These are phyloP conservation scores for Drosophila watanabei DNA, from an alignment of 1,140 invertebrate genomes.

Conservation along the genomic window DNA sequence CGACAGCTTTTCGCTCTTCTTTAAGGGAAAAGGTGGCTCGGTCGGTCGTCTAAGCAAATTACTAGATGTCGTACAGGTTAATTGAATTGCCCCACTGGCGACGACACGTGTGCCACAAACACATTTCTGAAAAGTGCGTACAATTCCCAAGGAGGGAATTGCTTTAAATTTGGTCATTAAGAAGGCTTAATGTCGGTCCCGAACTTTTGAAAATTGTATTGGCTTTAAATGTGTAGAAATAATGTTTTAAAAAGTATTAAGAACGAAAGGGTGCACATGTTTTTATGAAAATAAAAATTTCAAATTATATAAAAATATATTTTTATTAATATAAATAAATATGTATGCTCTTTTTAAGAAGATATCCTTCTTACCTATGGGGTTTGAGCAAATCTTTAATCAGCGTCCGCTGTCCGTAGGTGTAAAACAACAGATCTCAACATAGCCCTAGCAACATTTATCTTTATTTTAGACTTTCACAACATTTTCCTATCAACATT, in stretches of 20 bases:
- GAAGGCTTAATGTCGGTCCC: constrained; percentile 12
- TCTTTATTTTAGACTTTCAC: too few relatives aligned
- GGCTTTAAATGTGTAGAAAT: too few relatives aligned
- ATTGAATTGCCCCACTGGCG: constrained; percentile 48
- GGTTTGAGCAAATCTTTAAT: too few relatives aligned
- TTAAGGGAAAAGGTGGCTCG: constrained; percentile 5
- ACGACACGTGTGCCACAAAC: constrained; percentile 39
- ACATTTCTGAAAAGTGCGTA: constrained; percentile 23
- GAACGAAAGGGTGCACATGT: too few relatives aligned
- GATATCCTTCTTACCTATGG: too few relatives aligned
- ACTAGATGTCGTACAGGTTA: constrained; percentile 46
- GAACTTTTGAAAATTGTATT: neutral
- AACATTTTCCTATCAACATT: too few relatives aligned
- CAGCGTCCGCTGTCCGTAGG: too few relatives aligned
- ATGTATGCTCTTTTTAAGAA: too few relatives aligned
- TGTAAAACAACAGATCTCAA: too few relatives aligned
- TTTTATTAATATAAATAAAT: neutral
- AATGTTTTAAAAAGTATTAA: neutral
- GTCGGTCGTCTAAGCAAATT: constrained; percentile 51
- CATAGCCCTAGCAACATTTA: too few relatives aligned
- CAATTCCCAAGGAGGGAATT: constrained; percentile 4
- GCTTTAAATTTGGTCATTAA: constrained; percentile 14
- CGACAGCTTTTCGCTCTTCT: neutral
- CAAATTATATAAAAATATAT: neutral
- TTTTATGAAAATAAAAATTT: neutral